Percentiles rank a stretch among this genome's conserved stretches.
Evolutionary conservation across 2,888 invertebrate species (phyloP).

Genomic region (Philaethria dido): DNA sequence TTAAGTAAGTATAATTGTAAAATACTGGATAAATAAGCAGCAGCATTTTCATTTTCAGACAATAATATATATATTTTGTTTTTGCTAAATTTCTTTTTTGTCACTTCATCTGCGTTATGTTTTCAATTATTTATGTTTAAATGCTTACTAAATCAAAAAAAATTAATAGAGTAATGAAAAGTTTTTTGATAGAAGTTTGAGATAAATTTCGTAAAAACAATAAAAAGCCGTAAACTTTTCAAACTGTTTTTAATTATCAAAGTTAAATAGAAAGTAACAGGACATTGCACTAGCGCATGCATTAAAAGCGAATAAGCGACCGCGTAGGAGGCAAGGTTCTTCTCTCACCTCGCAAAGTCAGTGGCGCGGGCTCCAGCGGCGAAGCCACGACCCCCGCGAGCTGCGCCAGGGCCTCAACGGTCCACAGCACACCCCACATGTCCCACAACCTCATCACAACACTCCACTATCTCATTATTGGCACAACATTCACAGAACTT

Average conservation of each 20-base stretch:
- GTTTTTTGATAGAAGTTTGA: not conserved
- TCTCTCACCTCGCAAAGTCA: conserved; percentile 75
- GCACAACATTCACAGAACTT: conserved; percentile 82
- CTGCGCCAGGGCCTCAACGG: conserved; percentile 70
- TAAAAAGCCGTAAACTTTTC: not conserved
- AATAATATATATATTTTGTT: too few species aligned
- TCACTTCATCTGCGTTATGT: too few species aligned
- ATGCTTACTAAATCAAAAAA: too few species aligned
- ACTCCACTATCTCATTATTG: conserved; percentile 84
- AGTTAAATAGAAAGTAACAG: conserved; percentile 21
- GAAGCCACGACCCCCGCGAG: conserved; percentile 68
- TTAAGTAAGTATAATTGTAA: too few species aligned
- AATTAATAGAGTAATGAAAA: not conserved
- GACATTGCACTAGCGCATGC: conserved; percentile 55
- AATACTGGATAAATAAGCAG: too few species aligned
- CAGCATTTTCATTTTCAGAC: too few species aligned
- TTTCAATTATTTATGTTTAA: too few species aligned
- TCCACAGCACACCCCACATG: conserved; percentile 81
- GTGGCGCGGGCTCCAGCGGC: conserved; percentile 73
- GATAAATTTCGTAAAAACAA: not conserved
- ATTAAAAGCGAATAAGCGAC: conserved; percentile 49
- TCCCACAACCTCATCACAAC: conserved; percentile 83
- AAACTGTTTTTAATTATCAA: conserved; percentile 8
- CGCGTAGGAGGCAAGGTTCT: conserved; percentile 70
- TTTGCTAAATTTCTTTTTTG: too few species aligned